Evolutionary conservation across 2,888 invertebrate genomes (phyloP), one percentile per base, ranked within the genome.

Genomic region (Hetaerina titia): DNA sequence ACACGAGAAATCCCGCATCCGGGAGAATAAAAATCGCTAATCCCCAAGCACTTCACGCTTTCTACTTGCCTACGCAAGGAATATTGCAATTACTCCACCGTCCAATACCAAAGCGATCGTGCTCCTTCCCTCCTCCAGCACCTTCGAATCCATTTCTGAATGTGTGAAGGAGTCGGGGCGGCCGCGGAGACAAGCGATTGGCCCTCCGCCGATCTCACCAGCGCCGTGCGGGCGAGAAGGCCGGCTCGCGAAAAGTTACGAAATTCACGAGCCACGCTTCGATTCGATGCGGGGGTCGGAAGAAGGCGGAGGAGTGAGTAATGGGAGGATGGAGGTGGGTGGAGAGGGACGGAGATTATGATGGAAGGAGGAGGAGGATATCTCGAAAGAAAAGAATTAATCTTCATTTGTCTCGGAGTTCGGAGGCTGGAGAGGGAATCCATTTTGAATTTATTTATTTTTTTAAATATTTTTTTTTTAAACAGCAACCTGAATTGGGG

Each of bases 331-430:
- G 31, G 81, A 81, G 31, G 31, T 15, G 0, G 81, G 25, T 81
- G 25, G 9, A 0, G 31, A 81, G 31, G 81, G 31, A n/a, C n/a
- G 81, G 81, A 81, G 81, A 25, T 81, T 31, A 31, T 81, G 81
- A 81, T 31, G 81, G 81, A 15, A 69, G 69, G n/a, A 5, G n/a
- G 9, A 2, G 13, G 31, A 31, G 11, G 31, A 31, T 31, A 31
- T 31, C 81, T 13, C 25, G 2, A 13, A 31, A 22, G 22, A 81
- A 69, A 81, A 81, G n/a, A 31, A 81, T 81, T 81, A 81, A 81
- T 81, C 81, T 81, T 81, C 81, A 81, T 81, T 81, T 81, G 81
- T 81, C 81, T 13, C 81, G 60, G 22, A 81, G 81, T 31, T 81
- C 45, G 81, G 60, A 15, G 11, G 60, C 11, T 60, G 60, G 60